A percentile compares a stretch with the other conserved stretches of the same genome.
phyloP scores from a whole-genome alignment of 1,140 invertebrate genomes.

The Anastrepha obliqua region DNA sequence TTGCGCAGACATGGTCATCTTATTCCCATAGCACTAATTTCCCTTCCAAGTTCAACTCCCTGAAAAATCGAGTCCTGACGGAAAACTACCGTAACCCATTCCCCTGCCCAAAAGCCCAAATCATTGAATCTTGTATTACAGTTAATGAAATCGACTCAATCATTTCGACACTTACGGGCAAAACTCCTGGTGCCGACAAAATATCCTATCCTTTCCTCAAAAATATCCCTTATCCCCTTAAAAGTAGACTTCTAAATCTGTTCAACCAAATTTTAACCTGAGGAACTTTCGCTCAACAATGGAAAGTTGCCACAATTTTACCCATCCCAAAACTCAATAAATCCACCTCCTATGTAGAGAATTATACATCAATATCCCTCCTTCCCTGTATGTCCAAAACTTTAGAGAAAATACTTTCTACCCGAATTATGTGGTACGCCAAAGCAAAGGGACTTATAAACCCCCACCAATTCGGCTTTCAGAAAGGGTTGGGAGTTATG shows the following conservation, averaged over 20 bases:
- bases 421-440: conserved; percentile 23
- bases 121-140: too few species aligned
- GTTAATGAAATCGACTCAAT: too few species aligned
- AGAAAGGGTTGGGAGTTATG: too few species aligned
- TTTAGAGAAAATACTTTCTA: conserved; percentile 40
- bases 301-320: conserved; percentile 14
- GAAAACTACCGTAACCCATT: not conserved
- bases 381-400: not conserved
- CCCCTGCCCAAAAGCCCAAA: not conserved
- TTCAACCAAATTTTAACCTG: not conserved
- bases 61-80: not conserved
- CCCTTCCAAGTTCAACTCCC: not conserved
- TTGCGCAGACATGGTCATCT: not conserved
- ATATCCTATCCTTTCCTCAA: too few species aligned
- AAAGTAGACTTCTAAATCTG: too few species aligned
- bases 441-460: too few species aligned
- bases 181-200: too few species aligned
- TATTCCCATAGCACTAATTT: not conserved
- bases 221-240: not conserved
- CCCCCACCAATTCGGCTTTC: too few species aligned
- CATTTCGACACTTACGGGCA: too few species aligned
- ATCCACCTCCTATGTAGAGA: not conserved
- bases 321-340: conserved; percentile 11
- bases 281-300: not conserved
- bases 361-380: conserved; percentile 12